These are phyloP conservation scores for Myrmophylax atrothorax DNA, from an alignment of 2,113 vertebrate species.

Conservation along the genomic window DNA sequence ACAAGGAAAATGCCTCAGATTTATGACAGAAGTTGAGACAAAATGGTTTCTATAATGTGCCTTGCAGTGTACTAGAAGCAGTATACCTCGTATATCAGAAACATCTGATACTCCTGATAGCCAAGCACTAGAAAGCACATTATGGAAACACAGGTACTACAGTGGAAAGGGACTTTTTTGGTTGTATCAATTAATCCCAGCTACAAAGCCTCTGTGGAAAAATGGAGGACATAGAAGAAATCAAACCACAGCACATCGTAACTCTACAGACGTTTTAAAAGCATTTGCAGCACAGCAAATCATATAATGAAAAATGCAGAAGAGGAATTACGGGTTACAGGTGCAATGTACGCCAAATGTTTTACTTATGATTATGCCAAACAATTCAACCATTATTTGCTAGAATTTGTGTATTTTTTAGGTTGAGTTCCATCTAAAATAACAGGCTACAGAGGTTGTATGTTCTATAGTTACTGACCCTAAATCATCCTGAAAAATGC, in stretches of 20 bases:
- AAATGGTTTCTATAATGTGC: not conserved
- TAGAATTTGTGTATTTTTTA: not conserved
- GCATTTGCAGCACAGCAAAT: not conserved
- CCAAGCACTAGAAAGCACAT: not conserved
- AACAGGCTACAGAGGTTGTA: not conserved
- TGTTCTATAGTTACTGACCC: slow-evolving; percentile 75
- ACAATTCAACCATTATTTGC: not conserved
- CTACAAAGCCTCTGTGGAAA: not conserved
- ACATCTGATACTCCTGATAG: not conserved
- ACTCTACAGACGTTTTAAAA: not conserved
- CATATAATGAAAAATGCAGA: not conserved
- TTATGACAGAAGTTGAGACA: not conserved
- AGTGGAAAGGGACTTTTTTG: not conserved
- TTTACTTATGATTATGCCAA: not conserved
- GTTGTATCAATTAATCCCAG: not conserved
- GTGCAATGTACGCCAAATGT: not conserved
- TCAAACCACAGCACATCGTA: not conserved
- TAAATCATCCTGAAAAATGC: slow-evolving; percentile 94
- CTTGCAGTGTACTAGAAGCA: not conserved
- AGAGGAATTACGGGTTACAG: not conserved
- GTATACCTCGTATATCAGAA: not conserved
- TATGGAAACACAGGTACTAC: not conserved
- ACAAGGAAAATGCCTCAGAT: not conserved
- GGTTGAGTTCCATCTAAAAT: not conserved
- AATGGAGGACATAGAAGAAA: not conserved